Conservation (phyloP, 2,888 invertebrate genomes). For the Cremastinae sp. region DNA sequence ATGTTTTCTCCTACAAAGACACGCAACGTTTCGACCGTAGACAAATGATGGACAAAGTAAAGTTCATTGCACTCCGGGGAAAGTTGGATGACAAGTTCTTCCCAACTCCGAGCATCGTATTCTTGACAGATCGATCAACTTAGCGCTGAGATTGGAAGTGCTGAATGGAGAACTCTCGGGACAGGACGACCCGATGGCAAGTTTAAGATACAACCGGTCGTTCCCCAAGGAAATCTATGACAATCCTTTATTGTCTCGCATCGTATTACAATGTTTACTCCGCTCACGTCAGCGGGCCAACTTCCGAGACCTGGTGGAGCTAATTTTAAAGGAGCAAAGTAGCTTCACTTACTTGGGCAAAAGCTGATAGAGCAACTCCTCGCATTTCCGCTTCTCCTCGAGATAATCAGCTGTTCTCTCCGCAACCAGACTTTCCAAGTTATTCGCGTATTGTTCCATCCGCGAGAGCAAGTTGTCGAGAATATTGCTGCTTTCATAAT, state of each 20-base stretch:
- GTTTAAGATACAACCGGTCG: conserved; percentile 2
- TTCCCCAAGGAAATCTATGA: neutral
- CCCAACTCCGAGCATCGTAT: no score
- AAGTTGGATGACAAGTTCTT: no score
- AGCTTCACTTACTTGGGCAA: conserved; percentile 93
- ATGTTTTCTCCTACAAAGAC: no score
- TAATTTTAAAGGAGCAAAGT: neutral
- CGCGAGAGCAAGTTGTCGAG: conserved; percentile 96
- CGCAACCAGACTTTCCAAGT: conserved; percentile 97
- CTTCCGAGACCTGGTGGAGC: neutral
- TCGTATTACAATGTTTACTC: neutral
- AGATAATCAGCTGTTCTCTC: conserved; percentile 98
- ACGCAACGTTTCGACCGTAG: no score
- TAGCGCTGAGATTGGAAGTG: no score
- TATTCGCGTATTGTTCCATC: conserved; percentile 99
- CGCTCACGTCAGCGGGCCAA: neutral
- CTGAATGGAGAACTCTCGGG: neutral
- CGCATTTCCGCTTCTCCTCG: conserved; percentile 99
- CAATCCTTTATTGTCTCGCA: no score
- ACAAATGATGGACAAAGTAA: no score
- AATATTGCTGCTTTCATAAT: conserved; percentile 95
- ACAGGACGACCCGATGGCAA: conserved; percentile 13
- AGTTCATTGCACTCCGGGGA: no score
- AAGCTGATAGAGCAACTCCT: conserved; percentile 96
- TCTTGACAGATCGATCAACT: no score